phyloP scores from a whole-genome alignment of 2,113 vertebrate species.

The Manacus vitellinus region DNA sequence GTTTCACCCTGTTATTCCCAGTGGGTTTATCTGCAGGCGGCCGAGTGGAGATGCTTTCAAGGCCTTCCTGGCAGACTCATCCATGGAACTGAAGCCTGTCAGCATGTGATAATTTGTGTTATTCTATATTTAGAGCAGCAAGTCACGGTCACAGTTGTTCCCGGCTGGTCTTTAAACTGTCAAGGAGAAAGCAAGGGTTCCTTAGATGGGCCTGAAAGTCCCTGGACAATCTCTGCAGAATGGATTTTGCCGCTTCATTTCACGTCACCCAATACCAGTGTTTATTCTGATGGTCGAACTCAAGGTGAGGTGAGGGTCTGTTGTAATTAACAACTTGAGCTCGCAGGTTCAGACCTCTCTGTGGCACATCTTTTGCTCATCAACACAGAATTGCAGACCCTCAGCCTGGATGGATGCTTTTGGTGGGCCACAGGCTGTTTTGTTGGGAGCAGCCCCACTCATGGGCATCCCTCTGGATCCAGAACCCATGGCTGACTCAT shows the following conservation, averaged over 20 bases:
- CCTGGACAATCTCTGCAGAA: neutral
- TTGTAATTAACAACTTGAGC: neutral
- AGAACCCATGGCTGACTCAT: neutral
- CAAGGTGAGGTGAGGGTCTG: neutral
- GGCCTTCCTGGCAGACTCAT: slow-evolving; percentile 4
- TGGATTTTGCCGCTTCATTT: neutral
- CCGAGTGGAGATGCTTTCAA: slow-evolving; percentile 19
- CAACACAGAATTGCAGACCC: neutral
- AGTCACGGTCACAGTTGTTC: slow-evolving; percentile 20
- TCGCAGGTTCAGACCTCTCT: rapidly evolving
- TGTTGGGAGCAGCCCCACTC: neutral
- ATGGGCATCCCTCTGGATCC: neutral
- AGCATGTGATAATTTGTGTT: slow-evolving; percentile 57
- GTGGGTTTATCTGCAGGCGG: neutral
- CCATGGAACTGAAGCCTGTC: slow-evolving; percentile 44
- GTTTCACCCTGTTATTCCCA: neutral
- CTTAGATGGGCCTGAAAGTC: neutral
- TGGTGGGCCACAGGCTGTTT: neutral
- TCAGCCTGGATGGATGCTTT: neutral
- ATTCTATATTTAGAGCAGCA: slow-evolving; percentile 46
- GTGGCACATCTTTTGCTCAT: neutral
- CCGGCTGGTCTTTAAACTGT: slow-evolving; percentile 19
- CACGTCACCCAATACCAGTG: neutral
- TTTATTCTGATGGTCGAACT: neutral
- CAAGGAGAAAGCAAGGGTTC: slow-evolving; percentile 46